A percentile compares a stretch with the other conserved stretches of the same genome.
These are phyloP conservation scores for Idaea dimidiata DNA, from an alignment of 2,888 invertebrate genomes.

Conservation along the genomic window DNA sequence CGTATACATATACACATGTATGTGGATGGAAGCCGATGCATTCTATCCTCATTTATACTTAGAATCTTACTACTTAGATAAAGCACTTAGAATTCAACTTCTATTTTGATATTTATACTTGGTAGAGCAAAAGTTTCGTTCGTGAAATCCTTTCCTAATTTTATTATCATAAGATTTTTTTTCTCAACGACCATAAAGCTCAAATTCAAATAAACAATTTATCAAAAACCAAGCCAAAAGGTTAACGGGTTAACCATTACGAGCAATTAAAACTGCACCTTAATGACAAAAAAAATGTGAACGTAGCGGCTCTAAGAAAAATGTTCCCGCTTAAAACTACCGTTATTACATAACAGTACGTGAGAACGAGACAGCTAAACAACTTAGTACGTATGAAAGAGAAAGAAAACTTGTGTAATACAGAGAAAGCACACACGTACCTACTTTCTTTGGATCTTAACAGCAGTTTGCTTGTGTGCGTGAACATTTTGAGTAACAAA, in stretches of 20 bases:
- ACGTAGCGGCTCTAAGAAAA: slow-evolving; percentile 68
- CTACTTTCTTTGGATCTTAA: slow-evolving; percentile 56
- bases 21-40: slow-evolving; percentile 35
- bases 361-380: slow-evolving; percentile 45
- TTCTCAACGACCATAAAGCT: neutral
- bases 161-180: neutral
- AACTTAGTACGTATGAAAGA: slow-evolving; percentile 47
- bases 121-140: neutral
- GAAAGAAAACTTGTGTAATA: slow-evolving; percentile 73
- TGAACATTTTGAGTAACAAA: slow-evolving; percentile 57
- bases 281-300: slow-evolving; percentile 14
- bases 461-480: slow-evolving; percentile 49
- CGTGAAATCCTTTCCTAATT: neutral
- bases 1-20: slow-evolving; percentile 26
- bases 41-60: slow-evolving; percentile 9
- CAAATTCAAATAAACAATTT: slow-evolving; percentile 14
- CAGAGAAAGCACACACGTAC: slow-evolving; percentile 77
- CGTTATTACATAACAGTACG: slow-evolving; percentile 78
- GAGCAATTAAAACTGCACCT: slow-evolving; percentile 15
- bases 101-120: neutral
- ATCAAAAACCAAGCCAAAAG: slow-evolving; percentile 16
- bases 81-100: neutral
- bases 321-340: slow-evolving; percentile 74
- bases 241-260: slow-evolving; percentile 8
- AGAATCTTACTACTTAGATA: neutral